Evolutionary conservation across 2,888 invertebrate species (phyloP).

Genomic region (Lissonota sp.): DNA sequence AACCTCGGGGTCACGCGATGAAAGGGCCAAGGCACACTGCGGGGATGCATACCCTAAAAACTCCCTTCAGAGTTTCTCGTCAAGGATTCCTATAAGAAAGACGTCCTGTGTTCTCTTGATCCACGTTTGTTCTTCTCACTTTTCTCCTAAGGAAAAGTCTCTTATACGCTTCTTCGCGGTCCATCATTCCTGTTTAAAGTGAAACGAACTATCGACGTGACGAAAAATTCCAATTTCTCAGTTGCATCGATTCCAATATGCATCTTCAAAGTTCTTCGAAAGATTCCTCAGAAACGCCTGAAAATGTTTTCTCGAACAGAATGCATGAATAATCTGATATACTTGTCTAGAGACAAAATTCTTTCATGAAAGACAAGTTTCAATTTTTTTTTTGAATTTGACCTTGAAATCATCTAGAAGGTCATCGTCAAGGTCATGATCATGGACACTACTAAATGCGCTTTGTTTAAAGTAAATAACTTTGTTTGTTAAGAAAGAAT

Average conservation of each 20-base stretch:
- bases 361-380: too few relatives aligned
- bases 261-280: conserved; percentile 1
- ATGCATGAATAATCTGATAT: conserved; percentile 41
- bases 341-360: too few relatives aligned
- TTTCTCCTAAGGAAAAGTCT: conserved; percentile 31
- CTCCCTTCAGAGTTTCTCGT: conserved; percentile 30
- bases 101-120: too few relatives aligned
- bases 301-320: neutral
- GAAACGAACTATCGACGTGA: conserved; percentile 29
- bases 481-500: too few relatives aligned
- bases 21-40: conserved; percentile 22
- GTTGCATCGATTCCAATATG: conserved; percentile 19
- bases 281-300: conserved; percentile 7
- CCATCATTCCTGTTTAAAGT: conserved; percentile 21
- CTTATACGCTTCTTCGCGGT: conserved; percentile 25
- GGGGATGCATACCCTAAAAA: conserved; percentile 26
- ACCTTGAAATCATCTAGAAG: too few relatives aligned
- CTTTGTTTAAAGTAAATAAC: too few relatives aligned
- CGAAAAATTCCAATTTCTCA: conserved; percentile 8
- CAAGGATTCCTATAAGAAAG: neutral
- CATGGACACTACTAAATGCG: too few relatives aligned
- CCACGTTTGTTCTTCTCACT: neutral
- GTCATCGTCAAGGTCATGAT: too few relatives aligned
- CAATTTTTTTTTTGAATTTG: too few relatives aligned
- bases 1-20: neutral